Evolutionary conservation across 2,113 vertebrate genomes (phyloP).

Genomic region (Microtus richardsoni): DNA sequence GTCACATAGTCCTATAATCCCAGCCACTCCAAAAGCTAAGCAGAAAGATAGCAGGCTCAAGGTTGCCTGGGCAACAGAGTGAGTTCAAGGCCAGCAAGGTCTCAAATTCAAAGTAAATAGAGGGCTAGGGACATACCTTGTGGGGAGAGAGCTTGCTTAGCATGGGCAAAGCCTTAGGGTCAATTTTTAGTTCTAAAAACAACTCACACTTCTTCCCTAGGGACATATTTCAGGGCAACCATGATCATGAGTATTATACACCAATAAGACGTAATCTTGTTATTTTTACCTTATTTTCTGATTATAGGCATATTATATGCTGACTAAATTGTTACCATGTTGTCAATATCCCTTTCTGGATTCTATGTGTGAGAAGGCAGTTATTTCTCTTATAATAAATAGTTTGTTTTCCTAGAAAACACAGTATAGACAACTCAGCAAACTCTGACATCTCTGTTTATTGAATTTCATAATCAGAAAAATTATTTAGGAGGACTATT

Average conservation of each 20-base stretch:
- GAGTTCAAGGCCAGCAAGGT: not conserved
- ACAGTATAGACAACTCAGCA: not conserved
- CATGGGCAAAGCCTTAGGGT: not conserved
- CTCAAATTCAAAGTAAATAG: not conserved
- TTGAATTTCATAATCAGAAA: conserved; percentile 22
- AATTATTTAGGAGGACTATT: not conserved
- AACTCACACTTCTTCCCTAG: not conserved
- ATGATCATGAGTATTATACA: not conserved
- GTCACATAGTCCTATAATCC: not conserved
- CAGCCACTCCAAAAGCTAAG: not conserved
- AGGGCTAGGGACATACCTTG: not conserved
- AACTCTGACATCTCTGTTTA: not conserved
- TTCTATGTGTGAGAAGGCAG: not conserved
- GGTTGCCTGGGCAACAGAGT: not conserved
- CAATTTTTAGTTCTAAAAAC: not conserved
- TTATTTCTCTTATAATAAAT: not conserved
- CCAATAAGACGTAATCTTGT: not conserved
- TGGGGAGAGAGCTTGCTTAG: not conserved
- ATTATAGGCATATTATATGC: not conserved
- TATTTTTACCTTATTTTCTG: conserved; percentile 37
- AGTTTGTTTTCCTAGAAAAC: not conserved
- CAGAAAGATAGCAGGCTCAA: not conserved
- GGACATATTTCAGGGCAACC: not conserved
- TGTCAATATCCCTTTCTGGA: not conserved
- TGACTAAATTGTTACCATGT: not conserved